A percentile compares a stretch with the other conserved stretches of the same genome.
These are phyloP conservation scores for Schizotus pectinicornis DNA, from an alignment of 2,888 invertebrate genomes.

Conservation along the genomic window DNA sequence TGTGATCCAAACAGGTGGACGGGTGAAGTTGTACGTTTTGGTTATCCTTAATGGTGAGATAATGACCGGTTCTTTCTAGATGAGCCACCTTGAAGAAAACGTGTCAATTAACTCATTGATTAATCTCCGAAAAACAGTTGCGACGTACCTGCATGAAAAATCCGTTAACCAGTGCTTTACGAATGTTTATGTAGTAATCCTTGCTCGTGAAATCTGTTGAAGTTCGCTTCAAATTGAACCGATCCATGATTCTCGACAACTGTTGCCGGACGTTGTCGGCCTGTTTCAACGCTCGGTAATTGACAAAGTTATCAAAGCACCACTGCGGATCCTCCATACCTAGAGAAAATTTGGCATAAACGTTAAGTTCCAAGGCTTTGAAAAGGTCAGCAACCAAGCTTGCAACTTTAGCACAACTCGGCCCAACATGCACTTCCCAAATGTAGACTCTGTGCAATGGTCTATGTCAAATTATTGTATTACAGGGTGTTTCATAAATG, in stretches of 20 bases:
- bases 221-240: slow-evolving; percentile 89
- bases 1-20: slow-evolving; percentile 98
- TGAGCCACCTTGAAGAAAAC: slow-evolving; percentile 83
- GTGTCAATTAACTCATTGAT: too few relatives aligned
- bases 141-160: slow-evolving; percentile 96
- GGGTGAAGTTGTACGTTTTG: slow-evolving; percentile 99
- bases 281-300: slow-evolving; percentile 96
- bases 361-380: neutral
- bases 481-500: too few relatives aligned
- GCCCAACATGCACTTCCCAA: too few relatives aligned
- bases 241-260: slow-evolving; percentile 97
- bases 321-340: slow-evolving; percentile 98
- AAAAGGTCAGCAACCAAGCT: neutral
- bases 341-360: slow-evolving; percentile 56
- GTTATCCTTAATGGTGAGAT: slow-evolving; percentile 98
- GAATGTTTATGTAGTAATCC: slow-evolving; percentile 98
- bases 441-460: too few relatives aligned
- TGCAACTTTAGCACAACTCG: too few relatives aligned
- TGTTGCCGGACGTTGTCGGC: slow-evolving; percentile 99
- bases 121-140: too few relatives aligned
- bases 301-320: slow-evolving; percentile 99
- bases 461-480: too few relatives aligned
- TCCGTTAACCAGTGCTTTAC: slow-evolving; percentile 97
- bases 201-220: slow-evolving; percentile 98
- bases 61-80: slow-evolving; percentile 96